phyloP scores from a whole-genome alignment of 2,888 invertebrate species.

The Ariolimax columbianus region DNA sequence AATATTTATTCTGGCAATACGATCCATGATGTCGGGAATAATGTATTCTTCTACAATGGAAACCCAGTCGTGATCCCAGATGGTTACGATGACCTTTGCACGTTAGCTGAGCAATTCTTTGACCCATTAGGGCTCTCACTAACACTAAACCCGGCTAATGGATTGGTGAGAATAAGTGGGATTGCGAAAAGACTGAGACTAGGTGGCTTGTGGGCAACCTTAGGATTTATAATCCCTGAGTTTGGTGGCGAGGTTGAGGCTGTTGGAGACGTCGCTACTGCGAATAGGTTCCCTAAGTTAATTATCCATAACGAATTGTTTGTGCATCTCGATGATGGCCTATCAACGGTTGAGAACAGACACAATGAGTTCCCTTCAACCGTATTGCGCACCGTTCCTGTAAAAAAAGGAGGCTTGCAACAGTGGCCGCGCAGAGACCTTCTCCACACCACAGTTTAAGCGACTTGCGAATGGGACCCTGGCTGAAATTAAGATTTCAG shows the following conservation, averaged over 20 bases:
- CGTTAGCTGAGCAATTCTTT: background rate
- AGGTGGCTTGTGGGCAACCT: no score
- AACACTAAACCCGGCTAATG: background rate
- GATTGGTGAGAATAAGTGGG: background rate
- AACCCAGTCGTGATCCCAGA: background rate
- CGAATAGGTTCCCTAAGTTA: background rate
- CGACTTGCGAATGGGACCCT: background rate
- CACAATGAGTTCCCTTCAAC: background rate
- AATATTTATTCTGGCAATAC: no score
- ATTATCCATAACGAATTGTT: background rate
- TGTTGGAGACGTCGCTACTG: background rate
- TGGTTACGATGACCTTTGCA: background rate
- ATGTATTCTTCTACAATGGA: background rate
- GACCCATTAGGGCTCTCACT: background rate
- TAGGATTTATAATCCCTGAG: no score
- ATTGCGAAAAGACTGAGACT: background rate
- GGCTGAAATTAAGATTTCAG: background rate
- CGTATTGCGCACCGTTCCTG: background rate
- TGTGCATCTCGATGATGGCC: background rate
- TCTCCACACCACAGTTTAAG: background rate
- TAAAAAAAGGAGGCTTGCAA: background rate
- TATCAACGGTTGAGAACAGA: background rate
- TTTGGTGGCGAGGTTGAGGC: no score
- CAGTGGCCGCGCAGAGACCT: background rate
- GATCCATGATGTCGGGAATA: background rate